Evolutionary conservation across 1,140 invertebrate species (phyloP).

Genomic region (Dreissena polymorpha): DNA sequence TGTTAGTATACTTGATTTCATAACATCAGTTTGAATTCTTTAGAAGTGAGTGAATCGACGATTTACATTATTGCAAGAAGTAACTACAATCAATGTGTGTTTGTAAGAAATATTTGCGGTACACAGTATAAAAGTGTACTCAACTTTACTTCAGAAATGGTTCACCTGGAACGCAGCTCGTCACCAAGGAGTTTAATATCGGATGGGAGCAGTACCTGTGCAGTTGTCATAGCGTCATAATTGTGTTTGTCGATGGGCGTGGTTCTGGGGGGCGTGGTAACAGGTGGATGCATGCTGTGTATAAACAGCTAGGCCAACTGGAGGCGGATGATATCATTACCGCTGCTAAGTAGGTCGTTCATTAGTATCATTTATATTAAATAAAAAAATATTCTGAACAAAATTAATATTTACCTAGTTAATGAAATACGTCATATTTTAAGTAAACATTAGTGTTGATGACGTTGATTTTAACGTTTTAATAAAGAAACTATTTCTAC

Average conservation of each 20-base stretch:
- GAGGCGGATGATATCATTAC: conserved; percentile 96
- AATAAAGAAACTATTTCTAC: too few relatives aligned
- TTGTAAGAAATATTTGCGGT: background rate
- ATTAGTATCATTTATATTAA: too few relatives aligned
- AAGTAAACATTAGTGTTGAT: too few relatives aligned
- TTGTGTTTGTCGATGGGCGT: conserved; percentile 92
- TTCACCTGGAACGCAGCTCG: conserved; percentile 92
- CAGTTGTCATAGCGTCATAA: conserved; percentile 90
- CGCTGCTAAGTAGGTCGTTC: conserved; percentile 88
- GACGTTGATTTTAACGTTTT: too few relatives aligned
- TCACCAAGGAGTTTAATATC: conserved; percentile 91
- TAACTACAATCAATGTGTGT: background rate
- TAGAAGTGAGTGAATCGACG: too few relatives aligned
- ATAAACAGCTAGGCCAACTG: conserved; percentile 89
- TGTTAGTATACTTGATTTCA: too few relatives aligned
- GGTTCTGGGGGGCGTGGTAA: conserved; percentile 93
- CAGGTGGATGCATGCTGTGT: conserved; percentile 90
- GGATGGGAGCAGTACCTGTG: conserved; percentile 93
- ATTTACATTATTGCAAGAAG: background rate
- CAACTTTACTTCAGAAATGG: conserved; percentile 84
- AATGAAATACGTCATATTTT: too few relatives aligned
- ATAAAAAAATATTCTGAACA: too few relatives aligned
- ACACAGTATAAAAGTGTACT: background rate
- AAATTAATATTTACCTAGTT: too few relatives aligned
- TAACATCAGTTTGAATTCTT: too few relatives aligned